A percentile compares a stretch with the other conserved stretches of the same genome.
phyloP scores from a whole-genome alignment of 1,140 invertebrate genomes.

The Heliconius himera region DNA sequence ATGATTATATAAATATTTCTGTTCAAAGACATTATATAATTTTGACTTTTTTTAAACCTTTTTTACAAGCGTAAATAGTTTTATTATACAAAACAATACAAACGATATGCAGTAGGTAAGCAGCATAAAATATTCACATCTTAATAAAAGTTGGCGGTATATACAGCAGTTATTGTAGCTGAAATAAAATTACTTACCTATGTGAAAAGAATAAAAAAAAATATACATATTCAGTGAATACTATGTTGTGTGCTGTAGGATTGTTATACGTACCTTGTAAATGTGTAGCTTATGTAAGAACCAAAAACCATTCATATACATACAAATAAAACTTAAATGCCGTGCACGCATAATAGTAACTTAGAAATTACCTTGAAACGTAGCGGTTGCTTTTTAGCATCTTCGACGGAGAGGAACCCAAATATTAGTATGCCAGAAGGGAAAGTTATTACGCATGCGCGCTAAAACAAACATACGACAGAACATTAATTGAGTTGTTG shows the following conservation, averaged over 20 bases:
- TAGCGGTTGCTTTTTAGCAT: constrained; percentile 52
- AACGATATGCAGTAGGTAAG: constrained; percentile 1
- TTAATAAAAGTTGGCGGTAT: constrained; percentile 34
- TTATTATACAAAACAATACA: neutral
- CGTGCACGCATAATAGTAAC: constrained; percentile 50
- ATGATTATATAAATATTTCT: too few relatives aligned
- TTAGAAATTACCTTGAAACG: constrained; percentile 66
- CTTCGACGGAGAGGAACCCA: constrained; percentile 65
- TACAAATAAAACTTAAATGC: constrained; percentile 43
- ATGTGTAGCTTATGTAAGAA: neutral
- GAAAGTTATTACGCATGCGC: constrained; percentile 81
- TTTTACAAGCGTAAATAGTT: too few relatives aligned
- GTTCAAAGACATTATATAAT: too few relatives aligned
- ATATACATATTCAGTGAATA: neutral
- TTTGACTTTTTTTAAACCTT: too few relatives aligned
- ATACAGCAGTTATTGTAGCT: constrained; percentile 43
- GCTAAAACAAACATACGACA: constrained; percentile 80
- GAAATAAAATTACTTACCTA: constrained; percentile 36
- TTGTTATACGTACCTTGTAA: neutral
- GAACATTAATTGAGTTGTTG: constrained; percentile 63
- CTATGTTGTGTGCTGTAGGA: neutral
- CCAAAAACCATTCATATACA: constrained; percentile 18
- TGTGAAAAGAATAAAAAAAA: neutral
- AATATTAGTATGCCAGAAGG: constrained; percentile 81
- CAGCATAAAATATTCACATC: constrained; percentile 27